Evolutionary conservation across 2,797 vertebrate species (phyloP).

Genomic region (Sphenodon punctatus): DNA sequence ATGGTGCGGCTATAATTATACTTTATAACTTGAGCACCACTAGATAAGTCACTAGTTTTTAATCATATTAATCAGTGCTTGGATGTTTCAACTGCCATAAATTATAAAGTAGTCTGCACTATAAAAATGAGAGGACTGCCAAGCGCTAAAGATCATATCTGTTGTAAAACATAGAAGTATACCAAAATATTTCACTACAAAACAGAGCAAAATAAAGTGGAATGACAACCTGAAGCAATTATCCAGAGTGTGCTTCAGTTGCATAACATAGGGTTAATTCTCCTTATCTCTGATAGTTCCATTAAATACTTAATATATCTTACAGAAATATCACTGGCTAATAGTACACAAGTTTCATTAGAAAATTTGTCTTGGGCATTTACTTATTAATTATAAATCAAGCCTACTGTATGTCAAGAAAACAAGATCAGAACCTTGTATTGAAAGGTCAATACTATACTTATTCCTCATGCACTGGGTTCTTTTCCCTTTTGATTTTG

Average conservation of each 20-base stretch:
- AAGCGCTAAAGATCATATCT: conserved; percentile 40
- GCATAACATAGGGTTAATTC: neutral
- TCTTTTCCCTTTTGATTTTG: conserved; percentile 13
- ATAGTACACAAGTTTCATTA: conserved; percentile 44
- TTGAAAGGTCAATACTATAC: conserved; percentile 46
- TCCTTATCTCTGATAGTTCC: neutral
- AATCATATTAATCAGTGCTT: conserved; percentile 64
- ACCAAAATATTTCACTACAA: conserved; percentile 37
- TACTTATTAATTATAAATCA: conserved; percentile 40
- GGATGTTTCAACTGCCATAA: conserved; percentile 50
- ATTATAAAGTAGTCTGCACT: conserved; percentile 45
- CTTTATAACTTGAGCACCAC: conserved; percentile 59
- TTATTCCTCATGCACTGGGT: conserved; percentile 35
- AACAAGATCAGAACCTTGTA: conserved; percentile 53
- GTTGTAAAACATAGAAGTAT: conserved; percentile 52
- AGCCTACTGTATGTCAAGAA: conserved; percentile 45
- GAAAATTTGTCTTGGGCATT: conserved; percentile 36
- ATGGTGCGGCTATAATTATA: conserved; percentile 61
- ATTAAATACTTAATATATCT: conserved; percentile 1
- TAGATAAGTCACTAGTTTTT: conserved; percentile 65
- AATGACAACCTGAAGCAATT: conserved; percentile 34
- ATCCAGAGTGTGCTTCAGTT: neutral
- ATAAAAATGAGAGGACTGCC: conserved; percentile 48
- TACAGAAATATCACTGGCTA: conserved; percentile 18
- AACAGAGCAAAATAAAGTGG: conserved; percentile 33